Conservation (phyloP, 2,888 invertebrate genomes). For the Anorthoa munda region DNA sequence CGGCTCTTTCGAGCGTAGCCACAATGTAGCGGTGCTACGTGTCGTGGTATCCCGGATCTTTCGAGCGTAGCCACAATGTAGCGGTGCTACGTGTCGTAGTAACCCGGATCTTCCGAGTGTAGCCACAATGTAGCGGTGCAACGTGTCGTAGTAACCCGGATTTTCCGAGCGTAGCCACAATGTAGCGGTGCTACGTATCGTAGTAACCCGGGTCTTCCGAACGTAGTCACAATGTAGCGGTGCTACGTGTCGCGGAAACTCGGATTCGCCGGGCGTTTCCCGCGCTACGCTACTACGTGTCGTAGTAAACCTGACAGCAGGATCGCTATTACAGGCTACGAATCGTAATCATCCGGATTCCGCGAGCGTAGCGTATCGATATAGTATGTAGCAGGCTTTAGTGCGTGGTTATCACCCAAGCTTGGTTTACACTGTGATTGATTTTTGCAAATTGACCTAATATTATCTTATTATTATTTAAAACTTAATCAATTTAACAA, state of each 20-base stretch:
- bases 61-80: background rate
- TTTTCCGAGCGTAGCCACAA: too few relatives aligned
- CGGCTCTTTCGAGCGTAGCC: background rate
- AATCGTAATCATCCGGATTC: too few relatives aligned
- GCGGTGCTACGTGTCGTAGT: background rate
- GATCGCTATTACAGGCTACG: too few relatives aligned
- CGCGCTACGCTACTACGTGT: background rate
- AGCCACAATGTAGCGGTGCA: background rate
- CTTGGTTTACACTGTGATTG: background rate
- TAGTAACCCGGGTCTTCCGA: background rate
- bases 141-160: background rate
- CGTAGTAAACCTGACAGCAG: too few relatives aligned
- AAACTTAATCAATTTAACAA: background rate
- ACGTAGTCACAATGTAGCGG: background rate
- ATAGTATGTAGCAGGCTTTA: background rate
- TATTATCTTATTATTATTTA: background rate
- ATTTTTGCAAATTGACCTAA: too few relatives aligned
- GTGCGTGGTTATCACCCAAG: background rate
- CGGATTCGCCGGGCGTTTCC: background rate
- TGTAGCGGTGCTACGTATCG: background rate
- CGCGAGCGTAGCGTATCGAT: too few relatives aligned
- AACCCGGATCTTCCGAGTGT: background rate
- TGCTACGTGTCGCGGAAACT: background rate
- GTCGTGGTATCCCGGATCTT: background rate
- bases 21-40: background rate